These are phyloP conservation scores for Melanostigma gelatinosum DNA, from an alignment of 2,113 vertebrate genomes.

Conservation along the genomic window DNA sequence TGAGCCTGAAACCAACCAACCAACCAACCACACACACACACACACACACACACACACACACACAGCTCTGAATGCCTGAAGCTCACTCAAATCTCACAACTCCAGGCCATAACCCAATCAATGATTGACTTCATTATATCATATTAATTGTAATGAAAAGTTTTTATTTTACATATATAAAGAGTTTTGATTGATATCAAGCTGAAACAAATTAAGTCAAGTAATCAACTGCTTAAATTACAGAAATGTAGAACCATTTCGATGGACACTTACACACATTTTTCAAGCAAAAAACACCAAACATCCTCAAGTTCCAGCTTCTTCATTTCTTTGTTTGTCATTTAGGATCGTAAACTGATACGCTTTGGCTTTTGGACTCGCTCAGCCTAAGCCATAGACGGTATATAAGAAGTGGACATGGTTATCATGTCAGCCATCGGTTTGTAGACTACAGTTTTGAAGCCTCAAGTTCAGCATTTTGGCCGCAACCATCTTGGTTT, in stretches of 20 bases:
- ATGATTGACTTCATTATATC: background rate
- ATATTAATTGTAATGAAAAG: background rate
- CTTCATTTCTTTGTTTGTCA: background rate
- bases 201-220: background rate
- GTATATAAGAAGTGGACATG: too few species aligned
- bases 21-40: background rate
- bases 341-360: background rate
- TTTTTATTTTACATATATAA: background rate
- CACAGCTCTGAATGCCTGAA: slow-evolving; percentile 4
- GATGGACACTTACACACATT: background rate
- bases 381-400: background rate
- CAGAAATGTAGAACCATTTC: background rate
- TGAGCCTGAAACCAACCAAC: background rate
- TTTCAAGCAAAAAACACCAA: background rate
- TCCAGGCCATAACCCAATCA: background rate
- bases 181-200: background rate
- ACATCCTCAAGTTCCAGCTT: background rate
- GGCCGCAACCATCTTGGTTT: too few species aligned
- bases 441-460: too few species aligned
- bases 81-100: too few species aligned
- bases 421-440: too few species aligned
- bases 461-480: too few species aligned
- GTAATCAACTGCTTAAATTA: background rate
- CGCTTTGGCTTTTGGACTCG: background rate
- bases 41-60: too few species aligned